phyloP scores from a whole-genome alignment of 2,113 vertebrate genomes.

The Numida meleagris region DNA sequence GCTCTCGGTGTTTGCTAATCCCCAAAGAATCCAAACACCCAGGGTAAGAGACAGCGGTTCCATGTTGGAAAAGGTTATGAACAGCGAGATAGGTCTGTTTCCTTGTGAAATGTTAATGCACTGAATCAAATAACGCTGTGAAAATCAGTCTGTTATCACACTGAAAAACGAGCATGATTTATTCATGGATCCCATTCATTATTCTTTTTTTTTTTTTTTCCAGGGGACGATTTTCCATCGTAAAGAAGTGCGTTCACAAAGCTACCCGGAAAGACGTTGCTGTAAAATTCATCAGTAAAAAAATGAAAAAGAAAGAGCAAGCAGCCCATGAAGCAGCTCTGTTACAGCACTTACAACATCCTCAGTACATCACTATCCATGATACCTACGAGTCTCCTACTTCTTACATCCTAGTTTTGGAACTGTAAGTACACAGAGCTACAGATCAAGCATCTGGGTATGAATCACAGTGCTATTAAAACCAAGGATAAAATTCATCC shows the following conservation, averaged over 20 bases:
- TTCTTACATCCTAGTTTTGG: slow-evolving; percentile 90
- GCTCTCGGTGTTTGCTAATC: slow-evolving; percentile 32
- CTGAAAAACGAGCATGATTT: slow-evolving; percentile 4
- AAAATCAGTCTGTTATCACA: not conserved
- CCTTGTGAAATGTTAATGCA: slow-evolving; percentile 41
- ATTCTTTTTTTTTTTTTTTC: not conserved
- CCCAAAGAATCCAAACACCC: not conserved
- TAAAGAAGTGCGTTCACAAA: slow-evolving; percentile 94
- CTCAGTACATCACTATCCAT: slow-evolving; percentile 88
- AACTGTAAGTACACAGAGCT: slow-evolving; percentile 85
- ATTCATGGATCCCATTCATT: not conserved
- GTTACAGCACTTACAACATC: slow-evolving; percentile 89
- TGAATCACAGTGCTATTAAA: not conserved
- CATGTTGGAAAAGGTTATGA: slow-evolving; percentile 30
- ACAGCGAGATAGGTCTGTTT: slow-evolving; percentile 27
- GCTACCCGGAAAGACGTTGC: slow-evolving; percentile 93
- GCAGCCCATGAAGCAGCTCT: slow-evolving; percentile 93
- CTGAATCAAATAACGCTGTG: not conserved
- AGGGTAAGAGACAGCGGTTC: not conserved
- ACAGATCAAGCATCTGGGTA: not conserved
- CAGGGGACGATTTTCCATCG: slow-evolving; percentile 96
- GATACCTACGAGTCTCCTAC: slow-evolving; percentile 92
- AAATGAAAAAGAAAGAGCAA: slow-evolving; percentile 97
- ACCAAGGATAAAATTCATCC: not conserved
- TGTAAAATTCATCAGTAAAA: slow-evolving; percentile 95